Evolutionary conservation across 1,140 invertebrate species (phyloP), one percentile per base, ranked within the genome.

Genomic region (Ceratitis capitata): DNA sequence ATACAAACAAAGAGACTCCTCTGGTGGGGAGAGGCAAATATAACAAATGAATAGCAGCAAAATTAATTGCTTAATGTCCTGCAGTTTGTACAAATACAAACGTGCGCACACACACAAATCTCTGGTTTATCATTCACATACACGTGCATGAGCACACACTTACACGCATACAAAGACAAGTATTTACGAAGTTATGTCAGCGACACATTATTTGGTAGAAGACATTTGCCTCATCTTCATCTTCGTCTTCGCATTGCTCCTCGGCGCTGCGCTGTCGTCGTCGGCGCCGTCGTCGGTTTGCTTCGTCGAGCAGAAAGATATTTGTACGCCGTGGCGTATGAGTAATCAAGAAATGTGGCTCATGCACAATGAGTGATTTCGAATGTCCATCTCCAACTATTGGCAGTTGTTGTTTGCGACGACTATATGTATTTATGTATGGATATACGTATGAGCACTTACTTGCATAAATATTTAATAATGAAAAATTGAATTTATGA

Each of bases 11-110:
- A 26, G n/a, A 26, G 14, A n/a, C n/a, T n/a, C n/a, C n/a, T n/a
- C n/a, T n/a, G n/a, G n/a, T n/a, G n/a, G n/a, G n/a, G n/a, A n/a
- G n/a, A n/a, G n/a, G n/a, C n/a, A n/a, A n/a, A n/a, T n/a, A n/a
- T n/a, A n/a, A n/a, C 69, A 74, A 45, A 45, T 74, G 69, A 74
- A 74, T 42, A 74, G 23, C 35, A 74, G 45, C 69, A 74, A 39
- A 45, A 74, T 74, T 74, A 74, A 74, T 74, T 45, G 69, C 35
- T 74, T 74, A 29, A 32, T 74, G 35, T n/a, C 5, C n/a, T 45
- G 69, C 14, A 74, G n/a, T 16, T 16, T 56, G 19, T 19, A 56
- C 10, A 56, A 10, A n/a, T 56, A 56, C 5, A 3, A 10, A 61
- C 5, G 29, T 16, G n/a, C 61, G 9, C 12, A 64, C 61, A 39